Conservation (phyloP, 2,113 vertebrate species). For the Alces alces region DNA sequence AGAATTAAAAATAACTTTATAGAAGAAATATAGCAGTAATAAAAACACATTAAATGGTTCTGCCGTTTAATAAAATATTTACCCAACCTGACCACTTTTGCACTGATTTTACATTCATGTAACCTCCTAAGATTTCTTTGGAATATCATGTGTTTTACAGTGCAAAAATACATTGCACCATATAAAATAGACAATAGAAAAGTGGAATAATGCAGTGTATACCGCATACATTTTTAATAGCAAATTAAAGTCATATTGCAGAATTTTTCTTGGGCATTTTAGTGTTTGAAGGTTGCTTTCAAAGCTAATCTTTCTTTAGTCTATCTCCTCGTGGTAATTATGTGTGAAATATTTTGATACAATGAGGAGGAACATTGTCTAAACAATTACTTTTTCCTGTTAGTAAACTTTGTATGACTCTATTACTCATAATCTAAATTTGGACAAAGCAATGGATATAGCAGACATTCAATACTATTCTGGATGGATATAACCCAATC, state of each 20-base stretch:
- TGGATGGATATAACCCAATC: constrained; percentile 69
- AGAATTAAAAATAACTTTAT: background rate
- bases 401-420: constrained; percentile 74
- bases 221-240: background rate
- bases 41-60: background rate
- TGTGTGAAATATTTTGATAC: constrained; percentile 62
- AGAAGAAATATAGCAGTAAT: background rate
- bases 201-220: background rate
- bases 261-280: background rate
- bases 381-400: constrained; percentile 76
- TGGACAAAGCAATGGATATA: constrained; percentile 64
- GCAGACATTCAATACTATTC: constrained; percentile 65
- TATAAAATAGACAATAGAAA: background rate
- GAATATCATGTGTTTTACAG: background rate
- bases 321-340: constrained; percentile 28
- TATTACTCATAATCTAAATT: constrained; percentile 74
- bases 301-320: constrained; percentile 35
- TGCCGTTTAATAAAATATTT: background rate
- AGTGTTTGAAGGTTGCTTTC: constrained; percentile 11
- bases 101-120: background rate
- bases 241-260: background rate
- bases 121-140: background rate
- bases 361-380: constrained; percentile 59
- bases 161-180: background rate
- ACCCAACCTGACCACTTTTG: background rate